Evolutionary conservation across 1,140 invertebrate genomes (phyloP).

Genomic region (Drosophila varians): DNA sequence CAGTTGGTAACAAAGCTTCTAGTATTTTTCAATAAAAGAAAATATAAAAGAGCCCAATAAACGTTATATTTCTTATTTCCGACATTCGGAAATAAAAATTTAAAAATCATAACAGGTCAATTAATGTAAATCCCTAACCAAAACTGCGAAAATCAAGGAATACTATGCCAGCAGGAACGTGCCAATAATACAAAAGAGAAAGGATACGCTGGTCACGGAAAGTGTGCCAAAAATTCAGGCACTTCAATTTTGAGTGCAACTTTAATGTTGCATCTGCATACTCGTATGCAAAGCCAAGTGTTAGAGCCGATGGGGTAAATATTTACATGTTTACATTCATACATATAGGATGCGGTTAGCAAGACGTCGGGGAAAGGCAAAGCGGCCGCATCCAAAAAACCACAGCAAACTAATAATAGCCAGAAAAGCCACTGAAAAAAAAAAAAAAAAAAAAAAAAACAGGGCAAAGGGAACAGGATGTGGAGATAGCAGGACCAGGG

Average conservation of each 20-base stretch:
- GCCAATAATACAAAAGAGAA: slow-evolving; percentile 12
- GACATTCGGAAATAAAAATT: background rate
- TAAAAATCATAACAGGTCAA: too few relatives aligned
- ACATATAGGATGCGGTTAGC: slow-evolving; percentile 53
- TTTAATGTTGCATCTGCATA: slow-evolving; percentile 35
- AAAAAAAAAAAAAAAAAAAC: too few relatives aligned
- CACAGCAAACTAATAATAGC: slow-evolving; percentile 77
- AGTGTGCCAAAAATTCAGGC: slow-evolving; percentile 29
- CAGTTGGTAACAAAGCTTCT: background rate
- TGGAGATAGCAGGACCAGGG: background rate
- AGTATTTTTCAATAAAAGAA: background rate
- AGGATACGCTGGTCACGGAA: slow-evolving; percentile 11
- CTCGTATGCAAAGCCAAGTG: slow-evolving; percentile 3
- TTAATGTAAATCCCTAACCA: too few relatives aligned
- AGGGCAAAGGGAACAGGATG: slow-evolving; percentile 1
- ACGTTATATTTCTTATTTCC: background rate
- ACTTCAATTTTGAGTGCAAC: slow-evolving; percentile 12
- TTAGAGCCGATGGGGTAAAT: slow-evolving; percentile 48
- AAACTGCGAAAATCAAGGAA: background rate
- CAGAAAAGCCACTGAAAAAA: slow-evolving; percentile 66
- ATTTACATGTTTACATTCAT: slow-evolving; percentile 53
- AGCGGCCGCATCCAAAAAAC: slow-evolving; percentile 60
- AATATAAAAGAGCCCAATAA: background rate
- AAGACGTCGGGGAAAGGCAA: slow-evolving; percentile 38
- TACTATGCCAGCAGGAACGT: background rate